Evolutionary conservation across 2,797 vertebrate genomes (phyloP).

Genomic region (Pristis pectinata): DNA sequence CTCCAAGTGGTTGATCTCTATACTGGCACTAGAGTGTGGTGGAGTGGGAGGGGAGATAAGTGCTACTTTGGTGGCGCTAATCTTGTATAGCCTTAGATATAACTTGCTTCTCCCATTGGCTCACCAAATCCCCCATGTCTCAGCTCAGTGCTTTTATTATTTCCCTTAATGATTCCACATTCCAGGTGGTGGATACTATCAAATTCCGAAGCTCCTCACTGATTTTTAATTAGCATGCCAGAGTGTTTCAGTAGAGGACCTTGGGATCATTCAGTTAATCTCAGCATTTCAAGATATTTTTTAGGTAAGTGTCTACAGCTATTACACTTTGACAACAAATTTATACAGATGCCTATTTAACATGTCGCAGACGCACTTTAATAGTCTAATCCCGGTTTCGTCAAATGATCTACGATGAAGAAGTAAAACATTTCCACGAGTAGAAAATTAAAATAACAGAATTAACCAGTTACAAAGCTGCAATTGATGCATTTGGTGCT

Average conservation of each 20-base stretch:
- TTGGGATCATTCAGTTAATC: neutral
- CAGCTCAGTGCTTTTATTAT: conserved; percentile 26
- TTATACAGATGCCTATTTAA: neutral
- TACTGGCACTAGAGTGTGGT: neutral
- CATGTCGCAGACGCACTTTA: too few species aligned
- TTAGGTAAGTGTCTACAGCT: neutral
- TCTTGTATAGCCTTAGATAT: conserved; percentile 9
- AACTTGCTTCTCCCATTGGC: neutral
- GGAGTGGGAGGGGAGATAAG: neutral
- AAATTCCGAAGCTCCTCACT: conserved; percentile 5
- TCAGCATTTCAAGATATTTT: neutral
- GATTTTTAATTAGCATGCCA: conserved; percentile 4
- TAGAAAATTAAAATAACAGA: neutral
- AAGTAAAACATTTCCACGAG: neutral
- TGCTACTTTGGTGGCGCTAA: conserved; percentile 20
- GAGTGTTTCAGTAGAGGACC: neutral
- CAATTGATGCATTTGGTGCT: too few species aligned
- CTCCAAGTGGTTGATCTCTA: too few species aligned
- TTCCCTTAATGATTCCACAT: conserved; percentile 29
- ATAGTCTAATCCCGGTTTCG: neutral
- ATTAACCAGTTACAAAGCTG: neutral
- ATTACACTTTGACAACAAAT: neutral
- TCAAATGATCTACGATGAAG: neutral
- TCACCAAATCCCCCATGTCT: neutral
- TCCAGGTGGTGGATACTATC: conserved; percentile 14